These are phyloP conservation scores for Palythoa grandis DNA, from an alignment of 92 coral and sea anemone genomes.

Conservation along the genomic window DNA sequence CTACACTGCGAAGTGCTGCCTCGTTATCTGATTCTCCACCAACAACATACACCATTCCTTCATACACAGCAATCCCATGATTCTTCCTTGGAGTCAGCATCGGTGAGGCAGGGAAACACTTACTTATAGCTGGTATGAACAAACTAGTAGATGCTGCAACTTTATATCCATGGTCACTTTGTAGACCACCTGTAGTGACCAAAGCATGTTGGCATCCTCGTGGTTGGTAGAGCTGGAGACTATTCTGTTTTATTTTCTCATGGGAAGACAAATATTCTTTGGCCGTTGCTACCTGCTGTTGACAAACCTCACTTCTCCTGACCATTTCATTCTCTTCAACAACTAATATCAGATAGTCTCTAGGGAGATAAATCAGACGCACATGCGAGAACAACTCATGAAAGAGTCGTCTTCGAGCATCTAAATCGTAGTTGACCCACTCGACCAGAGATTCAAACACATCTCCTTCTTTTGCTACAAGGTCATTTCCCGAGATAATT, in stretches of 20 bases:
- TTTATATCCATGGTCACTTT: constrained; percentile 59
- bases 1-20: constrained; percentile 74
- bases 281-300: constrained; percentile 54
- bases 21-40: constrained; percentile 78
- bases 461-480: constrained; percentile 88
- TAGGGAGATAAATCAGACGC: constrained; percentile 76
- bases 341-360: constrained; percentile 70
- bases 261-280: constrained; percentile 70
- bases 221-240: constrained; percentile 53
- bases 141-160: constrained; percentile 59
- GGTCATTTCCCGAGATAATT: constrained; percentile 87
- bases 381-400: constrained; percentile 72
- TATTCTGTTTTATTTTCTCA: constrained; percentile 13
- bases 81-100: constrained; percentile 77
- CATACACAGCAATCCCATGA: constrained; percentile 71
- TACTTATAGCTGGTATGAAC: constrained; percentile 68
- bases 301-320: constrained; percentile 61
- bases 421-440: constrained; percentile 73
- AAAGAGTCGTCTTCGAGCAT: constrained; percentile 71
- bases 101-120: constrained; percentile 62
- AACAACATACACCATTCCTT: constrained; percentile 70
- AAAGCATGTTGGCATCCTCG: constrained; percentile 78
- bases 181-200: constrained; percentile 75
- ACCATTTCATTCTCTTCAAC: constrained; percentile 74
- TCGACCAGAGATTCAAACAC: constrained; percentile 82